Evolutionary conservation across 2,113 vertebrate species (phyloP), one percentile per base, ranked within the genome.

Genomic region (Zosterops pallidus): DNA sequence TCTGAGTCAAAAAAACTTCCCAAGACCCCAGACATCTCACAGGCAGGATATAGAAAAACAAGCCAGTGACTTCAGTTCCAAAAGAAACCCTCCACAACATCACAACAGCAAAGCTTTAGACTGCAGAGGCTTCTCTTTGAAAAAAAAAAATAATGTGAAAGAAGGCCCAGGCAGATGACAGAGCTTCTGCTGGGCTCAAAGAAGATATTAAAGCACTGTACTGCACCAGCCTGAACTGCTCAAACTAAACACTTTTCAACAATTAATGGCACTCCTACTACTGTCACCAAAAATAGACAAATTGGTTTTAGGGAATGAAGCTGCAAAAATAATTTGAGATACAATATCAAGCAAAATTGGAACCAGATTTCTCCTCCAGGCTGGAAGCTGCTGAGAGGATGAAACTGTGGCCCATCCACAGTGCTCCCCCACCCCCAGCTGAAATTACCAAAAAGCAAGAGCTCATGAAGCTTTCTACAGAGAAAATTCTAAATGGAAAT

Each of bases 371-470:
- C 44, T 77, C 37, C 68, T 90, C 22, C n/a, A 59, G 68, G 55
- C 72, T 92, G 83, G 50, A 74, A 92, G 44, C 49, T 88, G 68
- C 47, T 24, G 23, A 79, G 49, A 77, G 22, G 20, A 26, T 29
- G 13, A 74, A 81, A 70, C 33, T 3, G 1, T 23, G 33, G 69
- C 21, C 16, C 52, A 53, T 37, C 31, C 42, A 26, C 47, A 5
- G 0, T 23, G 23, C 14, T 5, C 28, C 9, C 7, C 3, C 10
- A 0, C 24, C 15, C 33, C 1, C 44, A 64, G 15, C 14, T 62
- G 56, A 85, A 75, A 60, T 23, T 17, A 76, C 49, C 59, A 65
- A 41, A 78, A 93, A 31, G 12, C n/a, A 65, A 65, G 56, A 74
- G 39, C 57, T 83, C 39, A 25, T 52, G 18, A 75, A 87, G 37